phyloP scores from a whole-genome alignment of 1,140 invertebrate genomes.

The Saccostrea echinata region DNA sequence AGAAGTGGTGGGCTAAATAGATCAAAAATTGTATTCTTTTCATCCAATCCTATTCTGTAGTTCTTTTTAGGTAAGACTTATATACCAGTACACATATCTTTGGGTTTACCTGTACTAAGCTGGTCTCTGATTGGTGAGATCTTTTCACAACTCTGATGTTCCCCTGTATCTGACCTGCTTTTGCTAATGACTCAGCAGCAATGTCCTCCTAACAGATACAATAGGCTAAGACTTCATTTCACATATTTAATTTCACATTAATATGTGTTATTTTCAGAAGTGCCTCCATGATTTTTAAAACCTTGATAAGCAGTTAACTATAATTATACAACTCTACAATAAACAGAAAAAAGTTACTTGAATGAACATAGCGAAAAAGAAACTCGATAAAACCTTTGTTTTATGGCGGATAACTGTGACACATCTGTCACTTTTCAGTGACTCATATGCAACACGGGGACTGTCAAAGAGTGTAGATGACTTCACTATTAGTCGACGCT shows the following conservation, averaged over 20 bases:
- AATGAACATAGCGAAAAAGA: neutral
- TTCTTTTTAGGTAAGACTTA: no score
- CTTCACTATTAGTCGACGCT: conserved; percentile 66
- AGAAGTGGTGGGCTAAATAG: no score
- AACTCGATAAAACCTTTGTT: conserved; percentile 63
- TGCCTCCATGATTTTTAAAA: no score
- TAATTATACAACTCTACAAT: no score
- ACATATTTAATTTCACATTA: no score
- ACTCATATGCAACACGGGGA: conserved; percentile 66
- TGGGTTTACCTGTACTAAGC: conserved; percentile 4
- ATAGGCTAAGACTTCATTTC: neutral
- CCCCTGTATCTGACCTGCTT: conserved; percentile 61
- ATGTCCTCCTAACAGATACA: conserved; percentile 64
- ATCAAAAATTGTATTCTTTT: no score
- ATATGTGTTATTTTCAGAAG: no score
- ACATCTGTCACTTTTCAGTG: conserved; percentile 59
- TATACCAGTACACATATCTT: no score
- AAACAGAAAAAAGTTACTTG: neutral
- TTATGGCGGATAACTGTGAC: conserved; percentile 66
- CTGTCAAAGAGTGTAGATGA: conserved; percentile 65
- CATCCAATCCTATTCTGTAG: no score
- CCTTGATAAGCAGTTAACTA: no score
- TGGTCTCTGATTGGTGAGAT: neutral
- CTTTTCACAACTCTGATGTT: conserved; percentile 50
- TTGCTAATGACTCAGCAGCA: conserved; percentile 51